Evolutionary conservation across 2,888 invertebrate genomes (phyloP), one percentile per base, ranked within the genome.

Genomic region (Drosophila mulleri): DNA sequence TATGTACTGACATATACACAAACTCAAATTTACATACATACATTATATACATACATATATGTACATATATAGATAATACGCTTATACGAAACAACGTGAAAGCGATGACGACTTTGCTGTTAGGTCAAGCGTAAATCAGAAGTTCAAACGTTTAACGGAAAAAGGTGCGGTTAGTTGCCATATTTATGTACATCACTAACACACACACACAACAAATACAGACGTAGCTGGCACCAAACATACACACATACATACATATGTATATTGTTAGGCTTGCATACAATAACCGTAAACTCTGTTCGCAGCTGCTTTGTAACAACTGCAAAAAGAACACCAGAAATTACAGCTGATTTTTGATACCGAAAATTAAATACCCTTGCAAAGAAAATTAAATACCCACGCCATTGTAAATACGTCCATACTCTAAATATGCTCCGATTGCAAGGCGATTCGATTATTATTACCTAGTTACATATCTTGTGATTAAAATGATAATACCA

Each of bases 111-210:
- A 26, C 45, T 67, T 68, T 58, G 72, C 69, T 85, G 68, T 77
- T 65, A 80, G 71, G 65, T 83, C 60, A 79, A 73, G 72, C 82
- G 70, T 80, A 67, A 70, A 75, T 64, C 69, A 67, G 54, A 79
- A 79, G 88, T 75, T 74, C 59, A 80, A 80, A 50, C 83, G 83
- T 53, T 85, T 85, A 83, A 74, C 86, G 83, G 82, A 77, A 88
- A 85, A 77, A 83, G 83, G 83, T 67, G 83, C 80, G 83, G 83
- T 72, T 85, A 71, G 59, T 72, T 68, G 50, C 58, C 56, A 67
- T 62, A 67, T 63, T 29, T 52, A 52, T 41, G 42, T 48, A 44
- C 35, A 18, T 23, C n/a, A 44, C 14, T 26, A 39, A 54, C 8
- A 50, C 9, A 20, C 8, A n/a, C 3, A 48, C 9, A 14, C 29